These are phyloP conservation scores for Nomada ferruginata DNA, from an alignment of 2,888 invertebrate species.

Conservation along the genomic window DNA sequence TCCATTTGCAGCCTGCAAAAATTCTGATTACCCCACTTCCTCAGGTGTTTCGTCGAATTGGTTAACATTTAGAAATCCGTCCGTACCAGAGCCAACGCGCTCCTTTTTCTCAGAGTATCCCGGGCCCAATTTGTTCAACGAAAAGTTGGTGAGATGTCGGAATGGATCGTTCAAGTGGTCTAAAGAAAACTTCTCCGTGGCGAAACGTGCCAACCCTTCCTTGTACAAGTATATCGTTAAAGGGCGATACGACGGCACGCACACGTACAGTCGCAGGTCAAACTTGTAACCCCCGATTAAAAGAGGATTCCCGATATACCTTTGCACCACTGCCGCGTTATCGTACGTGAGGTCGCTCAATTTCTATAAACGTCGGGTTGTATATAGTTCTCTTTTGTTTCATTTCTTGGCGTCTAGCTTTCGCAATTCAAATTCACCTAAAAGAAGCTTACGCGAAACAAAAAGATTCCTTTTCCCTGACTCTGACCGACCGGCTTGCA, in stretches of 20 bases:
- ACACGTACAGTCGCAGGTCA: slow-evolving; percentile 95
- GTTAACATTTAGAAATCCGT: neutral
- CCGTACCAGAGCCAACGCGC: slow-evolving; percentile 90
- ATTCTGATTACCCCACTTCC: neutral
- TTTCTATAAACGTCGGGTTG: slow-evolving; percentile 85
- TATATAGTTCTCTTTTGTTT: neutral
- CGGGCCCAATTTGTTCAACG: slow-evolving; percentile 94
- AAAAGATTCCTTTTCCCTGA: slow-evolving; percentile 92
- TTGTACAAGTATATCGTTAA: slow-evolving; percentile 94
- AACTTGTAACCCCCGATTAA: slow-evolving; percentile 96
- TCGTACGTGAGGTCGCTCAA: slow-evolving; percentile 92
- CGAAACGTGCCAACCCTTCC: slow-evolving; percentile 93
- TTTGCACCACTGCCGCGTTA: slow-evolving; percentile 91
- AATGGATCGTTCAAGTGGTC: slow-evolving; percentile 93
- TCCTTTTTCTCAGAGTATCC: slow-evolving; percentile 93
- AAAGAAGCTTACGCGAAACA: slow-evolving; percentile 88
- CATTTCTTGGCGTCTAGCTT: neutral
- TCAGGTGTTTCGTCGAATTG: neutral
- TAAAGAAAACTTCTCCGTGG: slow-evolving; percentile 93
- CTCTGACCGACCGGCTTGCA: slow-evolving; percentile 95
- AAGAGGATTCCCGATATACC: slow-evolving; percentile 91
- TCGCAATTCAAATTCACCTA: neutral
- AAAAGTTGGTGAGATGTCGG: slow-evolving; percentile 95
- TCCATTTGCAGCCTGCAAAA: slow-evolving; percentile 92
- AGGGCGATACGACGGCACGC: slow-evolving; percentile 94